phyloP scores from a whole-genome alignment of 2,113 vertebrate genomes.

The Garra rufa region DNA sequence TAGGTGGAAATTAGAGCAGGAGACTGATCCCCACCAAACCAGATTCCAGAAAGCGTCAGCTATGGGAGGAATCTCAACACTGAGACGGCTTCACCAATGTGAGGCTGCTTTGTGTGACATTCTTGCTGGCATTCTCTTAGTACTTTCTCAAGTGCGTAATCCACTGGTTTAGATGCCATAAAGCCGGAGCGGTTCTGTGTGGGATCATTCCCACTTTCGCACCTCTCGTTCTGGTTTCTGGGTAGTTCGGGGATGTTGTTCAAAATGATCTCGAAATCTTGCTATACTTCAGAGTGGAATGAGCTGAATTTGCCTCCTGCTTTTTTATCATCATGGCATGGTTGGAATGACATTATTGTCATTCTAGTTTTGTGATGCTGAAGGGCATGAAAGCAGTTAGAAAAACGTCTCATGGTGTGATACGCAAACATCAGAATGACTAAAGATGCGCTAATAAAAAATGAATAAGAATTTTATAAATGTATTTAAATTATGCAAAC shows the following conservation, averaged over 20 bases:
- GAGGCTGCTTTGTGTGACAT: slow-evolving; percentile 37
- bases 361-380: slow-evolving; percentile 7
- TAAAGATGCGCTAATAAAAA: neutral
- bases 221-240: slow-evolving; percentile 37
- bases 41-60: slow-evolving; percentile 20
- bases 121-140: slow-evolving; percentile 46
- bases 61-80: slow-evolving; percentile 48
- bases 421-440: neutral
- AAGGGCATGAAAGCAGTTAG: neutral
- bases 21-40: slow-evolving; percentile 21
- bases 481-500: neutral
- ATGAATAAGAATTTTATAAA: neutral
- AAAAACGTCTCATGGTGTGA: slow-evolving; percentile 12
- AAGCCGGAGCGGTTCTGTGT: slow-evolving; percentile 39
- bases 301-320: slow-evolving; percentile 1
- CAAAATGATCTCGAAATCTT: neutral
- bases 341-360: slow-evolving; percentile 19
- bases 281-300: neutral
- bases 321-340: slow-evolving; percentile 36
- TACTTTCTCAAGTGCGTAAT: slow-evolving; percentile 53
- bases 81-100: neutral
- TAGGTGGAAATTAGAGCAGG: neutral
- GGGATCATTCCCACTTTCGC: slow-evolving; percentile 33
- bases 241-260: neutral
- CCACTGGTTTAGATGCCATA: slow-evolving; percentile 35